phyloP scores from a whole-genome alignment of 2,113 vertebrate genomes.

The Crotalus helleri region DNA sequence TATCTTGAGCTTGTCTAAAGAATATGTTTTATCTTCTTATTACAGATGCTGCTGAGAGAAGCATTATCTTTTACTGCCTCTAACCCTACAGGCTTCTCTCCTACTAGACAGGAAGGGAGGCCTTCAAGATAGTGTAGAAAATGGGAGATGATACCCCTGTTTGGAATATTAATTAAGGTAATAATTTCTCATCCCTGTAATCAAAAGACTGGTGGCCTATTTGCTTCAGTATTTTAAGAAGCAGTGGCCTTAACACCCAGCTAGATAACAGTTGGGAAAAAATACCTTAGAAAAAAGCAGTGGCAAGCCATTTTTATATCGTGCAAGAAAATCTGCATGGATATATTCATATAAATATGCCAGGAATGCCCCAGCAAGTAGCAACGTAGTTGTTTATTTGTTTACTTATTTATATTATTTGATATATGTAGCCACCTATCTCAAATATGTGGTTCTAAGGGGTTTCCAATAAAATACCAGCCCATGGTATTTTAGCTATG shows the following conservation, averaged over 20 bases:
- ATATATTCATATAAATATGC: neutral
- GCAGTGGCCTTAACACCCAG: neutral
- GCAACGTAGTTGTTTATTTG: neutral
- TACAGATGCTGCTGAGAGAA: neutral
- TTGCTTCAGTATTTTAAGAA: neutral
- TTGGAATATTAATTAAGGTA: neutral
- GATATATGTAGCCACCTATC: neutral
- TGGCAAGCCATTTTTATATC: neutral
- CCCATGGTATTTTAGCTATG: neutral
- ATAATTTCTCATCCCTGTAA: neutral
- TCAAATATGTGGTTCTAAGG: neutral
- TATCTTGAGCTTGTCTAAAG: neutral
- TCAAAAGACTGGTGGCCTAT: neutral
- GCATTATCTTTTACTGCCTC: neutral
- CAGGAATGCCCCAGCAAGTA: neutral
- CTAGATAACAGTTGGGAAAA: neutral
- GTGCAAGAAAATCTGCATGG: neutral
- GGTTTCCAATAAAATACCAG: neutral
- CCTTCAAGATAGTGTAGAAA: neutral
- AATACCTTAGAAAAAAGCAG: neutral
- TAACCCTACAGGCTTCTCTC: neutral
- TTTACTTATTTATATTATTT: neutral
- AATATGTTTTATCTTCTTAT: neutral
- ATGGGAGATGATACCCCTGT: neutral
- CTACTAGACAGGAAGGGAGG: neutral